These are phyloP conservation scores for Dolichopus griseipennis DNA, from an alignment of 2,888 invertebrate species.

Conservation along the genomic window DNA sequence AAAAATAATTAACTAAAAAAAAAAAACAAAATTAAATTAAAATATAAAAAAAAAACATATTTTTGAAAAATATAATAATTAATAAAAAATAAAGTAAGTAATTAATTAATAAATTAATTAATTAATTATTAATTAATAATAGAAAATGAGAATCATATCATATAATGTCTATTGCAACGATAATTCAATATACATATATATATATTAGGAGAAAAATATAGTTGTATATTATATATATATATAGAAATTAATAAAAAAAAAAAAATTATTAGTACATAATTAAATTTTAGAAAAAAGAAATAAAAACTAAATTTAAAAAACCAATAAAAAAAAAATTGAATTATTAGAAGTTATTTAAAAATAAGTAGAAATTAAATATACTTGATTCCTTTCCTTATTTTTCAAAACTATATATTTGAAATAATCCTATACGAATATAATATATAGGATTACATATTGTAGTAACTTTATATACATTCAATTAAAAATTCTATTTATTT, in stretches of 20 bases:
- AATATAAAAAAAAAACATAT: slow-evolving; percentile 14
- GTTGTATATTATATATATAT: slow-evolving; percentile 9
- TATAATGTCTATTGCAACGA: slow-evolving; percentile 28
- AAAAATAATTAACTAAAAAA: slow-evolving; percentile 5
- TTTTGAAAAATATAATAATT: slow-evolving; percentile 14
- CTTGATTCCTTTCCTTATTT: no score
- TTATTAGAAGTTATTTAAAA: no score
- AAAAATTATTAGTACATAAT: slow-evolving; percentile 21
- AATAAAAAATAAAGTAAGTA: background rate
- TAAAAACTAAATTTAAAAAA: slow-evolving; percentile 14
- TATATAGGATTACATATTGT: no score
- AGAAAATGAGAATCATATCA: slow-evolving; percentile 26
- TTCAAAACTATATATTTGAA: no score
- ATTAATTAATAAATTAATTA: slow-evolving; percentile 18
- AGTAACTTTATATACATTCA: no score
- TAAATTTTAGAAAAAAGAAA: slow-evolving; percentile 14
- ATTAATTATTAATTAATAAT: slow-evolving; percentile 19
- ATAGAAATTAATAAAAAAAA: slow-evolving; percentile 21
- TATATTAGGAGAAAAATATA: slow-evolving; percentile 12
- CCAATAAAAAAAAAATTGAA: no score
- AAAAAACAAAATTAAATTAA: slow-evolving; percentile 11
- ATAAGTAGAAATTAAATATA: no score
- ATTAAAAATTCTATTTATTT: no score
- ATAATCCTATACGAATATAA: no score
- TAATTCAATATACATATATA: slow-evolving; percentile 17